Evolutionary conservation across 2,797 vertebrate genomes (phyloP), one percentile per base, ranked within the genome.

Genomic region (Geotria australis): DNA sequence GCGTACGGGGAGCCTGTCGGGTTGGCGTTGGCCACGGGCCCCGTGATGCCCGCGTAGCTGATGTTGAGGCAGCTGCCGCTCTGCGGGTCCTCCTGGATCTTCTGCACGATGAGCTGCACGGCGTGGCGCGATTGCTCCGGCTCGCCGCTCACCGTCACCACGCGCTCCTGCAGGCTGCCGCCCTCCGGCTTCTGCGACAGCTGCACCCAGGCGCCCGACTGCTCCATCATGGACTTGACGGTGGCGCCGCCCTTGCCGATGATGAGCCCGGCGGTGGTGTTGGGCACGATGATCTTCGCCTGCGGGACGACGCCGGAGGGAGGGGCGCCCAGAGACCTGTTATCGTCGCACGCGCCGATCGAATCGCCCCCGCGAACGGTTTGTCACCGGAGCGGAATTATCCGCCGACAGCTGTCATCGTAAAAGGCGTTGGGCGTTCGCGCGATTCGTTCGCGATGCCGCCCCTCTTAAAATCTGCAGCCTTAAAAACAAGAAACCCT

Each of bases 271-370:
- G 77, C 77, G 71, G 77, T 80, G 74, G 77, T 80, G 76, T 80
- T 80, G 70, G 77, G 77, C 72, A 80, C 77, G 75, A 80, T 79
- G 73, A 80, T 80, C 74, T 80, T 80, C 75, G 79, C 77, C 77
- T 80, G 75, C 8, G 12, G 12, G 58, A 56, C 7, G 57, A 57
- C 46, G 61, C 59, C 58, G 48, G 56, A 11, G 9, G 5, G 45
- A 8, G 45, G 59, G 5, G 24, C 24, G 4, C 6, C 38, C 24
- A 38, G 24, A 38, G 24, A 38, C 38, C 24, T 24, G 24, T 38
- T 38, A 38, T 24, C 24, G 24, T 38, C 24, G 24, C 24, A 24
- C 24, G 38, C 24, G 38, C 24, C 24, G 24, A 38, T 38, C 24
- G 38, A 38, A 38, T 38, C 24, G 38, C 24, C 24, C 38, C 24